These are phyloP conservation scores for Tringa solitaria DNA, from an alignment of 2,113 vertebrate genomes.

Conservation along the genomic window DNA sequence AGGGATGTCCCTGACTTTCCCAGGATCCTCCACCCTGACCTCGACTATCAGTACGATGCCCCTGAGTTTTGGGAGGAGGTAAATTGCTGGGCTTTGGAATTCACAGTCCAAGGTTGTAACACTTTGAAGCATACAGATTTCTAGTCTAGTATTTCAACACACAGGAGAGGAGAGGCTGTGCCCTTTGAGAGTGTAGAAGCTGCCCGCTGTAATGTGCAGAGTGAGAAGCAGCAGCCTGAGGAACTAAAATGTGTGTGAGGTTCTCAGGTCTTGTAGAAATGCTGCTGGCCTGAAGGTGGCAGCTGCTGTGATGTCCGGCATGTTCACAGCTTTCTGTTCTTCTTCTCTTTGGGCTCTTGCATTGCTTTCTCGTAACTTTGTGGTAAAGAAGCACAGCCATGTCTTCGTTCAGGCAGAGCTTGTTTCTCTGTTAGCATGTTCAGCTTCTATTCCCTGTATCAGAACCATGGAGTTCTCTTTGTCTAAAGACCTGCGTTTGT, in stretches of 20 bases:
- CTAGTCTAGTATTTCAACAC: not conserved
- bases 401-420: not conserved
- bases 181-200: not conserved
- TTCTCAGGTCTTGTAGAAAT: not conserved
- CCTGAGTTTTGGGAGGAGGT: constrained; percentile 87
- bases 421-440: not conserved
- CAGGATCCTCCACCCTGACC: constrained; percentile 80
- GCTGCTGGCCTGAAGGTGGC: not conserved
- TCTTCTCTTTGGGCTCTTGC: not conserved
- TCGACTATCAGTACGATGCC: constrained; percentile 89
- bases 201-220: rapidly evolving
- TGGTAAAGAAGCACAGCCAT: not conserved
- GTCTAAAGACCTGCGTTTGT: not conserved
- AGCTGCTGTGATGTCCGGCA: not conserved
- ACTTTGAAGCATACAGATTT: not conserved
- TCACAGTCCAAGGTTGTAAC: not conserved
- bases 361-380: not conserved
- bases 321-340: not conserved
- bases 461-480: not conserved
- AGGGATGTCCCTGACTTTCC: constrained; percentile 79
- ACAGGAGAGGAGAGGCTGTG: not conserved
- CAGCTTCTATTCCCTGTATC: not conserved
- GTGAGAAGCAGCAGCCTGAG: not conserved
- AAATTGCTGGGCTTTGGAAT: constrained; percentile 53
- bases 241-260: not conserved